Base-by-base conservation (phyloP, 2,113 vertebrate genomes). In the Cephalopterus ornatus region DNA sequence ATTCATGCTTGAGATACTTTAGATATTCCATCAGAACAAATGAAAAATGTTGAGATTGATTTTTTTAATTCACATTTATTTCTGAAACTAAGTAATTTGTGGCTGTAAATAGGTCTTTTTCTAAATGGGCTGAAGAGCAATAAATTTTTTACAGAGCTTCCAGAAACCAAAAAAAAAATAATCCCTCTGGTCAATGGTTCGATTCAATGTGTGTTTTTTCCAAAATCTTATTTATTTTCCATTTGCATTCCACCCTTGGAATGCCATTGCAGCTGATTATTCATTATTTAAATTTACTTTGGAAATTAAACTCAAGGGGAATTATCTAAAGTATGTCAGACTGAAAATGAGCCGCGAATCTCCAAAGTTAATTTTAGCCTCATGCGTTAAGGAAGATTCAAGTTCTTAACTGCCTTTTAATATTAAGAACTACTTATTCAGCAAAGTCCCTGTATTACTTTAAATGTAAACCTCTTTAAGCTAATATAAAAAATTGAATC, bases 321-420 rank as follows among this genome's bases (percentile, higher is more conserved):
- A 88, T 92, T 94, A 87, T 61, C 86, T 67, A 88, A 84, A 47
- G 81, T 68, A 59, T 46, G 67, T 49, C 90, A 89, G 71, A 63
- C 52, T 80, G 37, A 77, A 89, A 79, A 85, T 42, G 72, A 93
- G 61, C 83, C 73, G 46, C 3, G 19, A 80, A 81, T 55, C 83
- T 84, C 76, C 50, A 55, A 90, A 90, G 88, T 91, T 88, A 92
- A 95, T 95, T 97, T 93, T 47, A 95, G 86, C 72, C 63, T 90
- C 8, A 12, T 53, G 24, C 49, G 58, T 53, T 84, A 94, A 92
- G 56, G 92, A 83, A 94, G 73, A 89, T 67, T 93, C 76, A 67
- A 84, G 79, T 77, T 92, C 93, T 93, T 88, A 96, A 91, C 83
- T 93, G 72, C 30, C 55, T 89, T 93, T 92, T 93, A 95, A 80